Base-by-base conservation (phyloP, 1,140 invertebrate species). In the Sitophilus oryzae region DNA sequence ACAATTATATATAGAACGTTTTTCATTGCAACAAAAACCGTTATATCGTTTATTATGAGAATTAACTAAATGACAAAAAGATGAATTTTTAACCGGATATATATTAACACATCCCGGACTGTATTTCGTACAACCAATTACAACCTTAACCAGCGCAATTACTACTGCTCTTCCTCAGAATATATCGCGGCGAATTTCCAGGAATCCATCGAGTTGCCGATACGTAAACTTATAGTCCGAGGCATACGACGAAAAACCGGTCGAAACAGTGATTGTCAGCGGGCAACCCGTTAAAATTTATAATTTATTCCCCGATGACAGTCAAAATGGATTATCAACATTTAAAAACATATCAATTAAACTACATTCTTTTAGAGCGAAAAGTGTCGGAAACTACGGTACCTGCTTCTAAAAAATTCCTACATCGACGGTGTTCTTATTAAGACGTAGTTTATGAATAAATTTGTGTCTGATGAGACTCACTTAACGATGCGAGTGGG, bases 331-430 rank as follows among this genome's bases (percentile, higher is more conserved):
- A 54, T 54, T 54, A 54, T 54, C 44, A 54, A 54, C 52, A 41
- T 54, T 54, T 48, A 54, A 54, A 54, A 54, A 54, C 52, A 54
- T 54, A 54, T 54, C 52, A 54, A 54, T 54, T 54, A 54, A 54
- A 54, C 47, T 46, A 54, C 37, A 42, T 54, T 48, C 52, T 15
- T 46, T 47, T 30, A 30, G 11, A 48, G 40, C 36, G 22, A 34
- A 54, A 54, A 54, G 52, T 54, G 52, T 41, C 52, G 52, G 52
- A 43, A 40, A 41, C 44, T 35, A 44, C 42, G 30, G 44, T 46
- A 46, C 44, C 44, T 45, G 51, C 51, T 38, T 38, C 51, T 36
- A 44, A 53, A 53, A 25, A 53, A 53, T 53, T 53, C 43, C 35
- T n/a, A 53, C 42, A 38, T 44, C 42, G 21, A 19, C 43, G 51